Evolutionary conservation across 1,140 invertebrate genomes (phyloP).

Genomic region (Drosophila tropicalis): DNA sequence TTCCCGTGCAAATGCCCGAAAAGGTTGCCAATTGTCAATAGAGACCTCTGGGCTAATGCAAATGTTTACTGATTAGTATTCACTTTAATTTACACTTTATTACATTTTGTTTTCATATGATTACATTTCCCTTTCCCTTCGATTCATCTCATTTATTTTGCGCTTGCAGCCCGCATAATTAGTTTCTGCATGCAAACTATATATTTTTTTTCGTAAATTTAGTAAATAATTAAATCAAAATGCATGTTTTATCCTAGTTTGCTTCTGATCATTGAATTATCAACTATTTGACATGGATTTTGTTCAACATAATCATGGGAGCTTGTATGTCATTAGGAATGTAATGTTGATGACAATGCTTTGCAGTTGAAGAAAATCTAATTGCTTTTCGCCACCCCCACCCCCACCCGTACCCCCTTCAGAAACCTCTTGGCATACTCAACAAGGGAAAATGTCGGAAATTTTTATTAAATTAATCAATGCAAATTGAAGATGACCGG

Average conservation of each 20-base stretch:
- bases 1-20: too few species aligned
- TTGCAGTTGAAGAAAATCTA: constrained; percentile 14
- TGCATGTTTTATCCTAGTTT: too few species aligned
- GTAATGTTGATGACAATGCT: constrained; percentile 6
- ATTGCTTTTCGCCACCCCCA: constrained; percentile 13
- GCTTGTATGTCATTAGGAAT: too few species aligned
- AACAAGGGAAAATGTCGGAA: constrained; percentile 13
- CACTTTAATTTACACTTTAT: neutral
- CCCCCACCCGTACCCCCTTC: too few species aligned
- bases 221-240: too few species aligned
- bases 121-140: neutral
- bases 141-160: neutral
- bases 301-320: too few species aligned
- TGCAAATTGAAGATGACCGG: constrained; percentile 45
- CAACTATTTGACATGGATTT: neutral
- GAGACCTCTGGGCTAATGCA: neutral
- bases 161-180: neutral
- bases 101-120: neutral
- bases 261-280: neutral
- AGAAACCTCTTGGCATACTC: too few species aligned
- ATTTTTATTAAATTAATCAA: constrained; percentile 53
- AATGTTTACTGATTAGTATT: neutral
- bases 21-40: too few species aligned
- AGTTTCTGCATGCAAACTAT: neutral
- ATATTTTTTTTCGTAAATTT: neutral